Base-by-base conservation (phyloP, 2,113 vertebrate species). In the Furnarius figulus region DNA sequence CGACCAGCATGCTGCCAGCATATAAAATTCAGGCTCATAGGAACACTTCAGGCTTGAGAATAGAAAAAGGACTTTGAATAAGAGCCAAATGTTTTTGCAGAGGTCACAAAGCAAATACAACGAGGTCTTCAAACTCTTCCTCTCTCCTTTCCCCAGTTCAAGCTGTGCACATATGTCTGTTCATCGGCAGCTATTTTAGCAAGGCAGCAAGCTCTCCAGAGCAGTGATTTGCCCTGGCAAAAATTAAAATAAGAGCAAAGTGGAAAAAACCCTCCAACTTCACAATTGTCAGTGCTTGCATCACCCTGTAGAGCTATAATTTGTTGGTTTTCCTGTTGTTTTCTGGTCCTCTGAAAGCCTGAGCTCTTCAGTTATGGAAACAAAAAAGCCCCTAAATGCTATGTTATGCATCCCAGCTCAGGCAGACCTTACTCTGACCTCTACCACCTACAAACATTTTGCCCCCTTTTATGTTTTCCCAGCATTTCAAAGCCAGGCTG, bases 141-240 rank as follows among this genome's bases (percentile, higher is more conserved):
- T 91, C 90, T 42, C 63, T 73, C 35, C 55, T 50, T 49, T 66
- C 39, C 47, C 75, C 0, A 0, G 23, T 72, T 90, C 95, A 95
- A 88, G 96, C 95, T 96, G 94, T 79, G 95, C 87, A 63, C 93
- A 79, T 85, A 89, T 56, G 63, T 47, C 93, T 76, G 74, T 77
- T 70, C 53, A 59, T 6, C 1, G 0, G 78, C 85, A 94, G 90
- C 85, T 96, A 91, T 91, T 95, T 93, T 40, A 89, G 85, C 81
- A 89, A 88, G 66, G 85, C 85, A 87, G 62, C 12, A 6, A 91
- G 74, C 84, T 87, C 62, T 79, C 39, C 78, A n/a, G 50, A 82
- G 78, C 93, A 81, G 68, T 65, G 90, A 94, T 90, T 89, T 94
- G 70, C 59, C 66, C 88, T 67, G 65, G 74, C 68, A 71, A 83